Evolutionary conservation across 2,888 invertebrate genomes (phyloP).

Genomic region (Chrysolina haemoptera): DNA sequence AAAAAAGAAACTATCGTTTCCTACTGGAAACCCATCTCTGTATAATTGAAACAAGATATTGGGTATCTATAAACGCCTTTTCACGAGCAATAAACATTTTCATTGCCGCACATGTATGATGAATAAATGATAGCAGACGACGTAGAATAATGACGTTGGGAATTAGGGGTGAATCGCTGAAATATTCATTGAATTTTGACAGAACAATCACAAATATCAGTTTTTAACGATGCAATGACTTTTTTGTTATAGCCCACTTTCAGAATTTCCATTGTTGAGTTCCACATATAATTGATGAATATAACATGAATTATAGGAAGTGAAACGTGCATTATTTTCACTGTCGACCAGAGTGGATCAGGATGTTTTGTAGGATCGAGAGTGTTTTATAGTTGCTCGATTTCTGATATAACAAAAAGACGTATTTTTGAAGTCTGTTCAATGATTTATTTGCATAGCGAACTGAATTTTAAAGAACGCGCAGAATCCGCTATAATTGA

Average conservation of each 20-base stretch:
- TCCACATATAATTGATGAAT: not conserved
- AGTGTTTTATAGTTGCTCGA: too few species aligned
- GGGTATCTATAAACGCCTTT: constrained; percentile 51
- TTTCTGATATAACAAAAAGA: too few species aligned
- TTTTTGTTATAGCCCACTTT: not conserved
- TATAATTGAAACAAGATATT: constrained; percentile 49
- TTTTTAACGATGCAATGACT: not conserved
- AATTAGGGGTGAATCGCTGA: constrained; percentile 26
- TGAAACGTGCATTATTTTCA: not conserved
- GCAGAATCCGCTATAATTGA: too few species aligned
- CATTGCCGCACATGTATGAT: constrained; percentile 42
- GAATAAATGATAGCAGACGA: constrained; percentile 45
- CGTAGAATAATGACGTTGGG: constrained; percentile 36
- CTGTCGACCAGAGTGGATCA: too few species aligned
- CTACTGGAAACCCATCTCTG: constrained; percentile 39
- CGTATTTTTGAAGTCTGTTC: too few species aligned
- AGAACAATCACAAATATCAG: constrained; percentile 21
- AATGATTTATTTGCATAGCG: too few species aligned
- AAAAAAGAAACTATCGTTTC: not conserved
- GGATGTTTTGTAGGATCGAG: too few species aligned
- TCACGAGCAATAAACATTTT: constrained; percentile 49
- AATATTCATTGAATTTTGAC: constrained; percentile 25
- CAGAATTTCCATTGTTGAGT: not conserved
- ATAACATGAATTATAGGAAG: not conserved
- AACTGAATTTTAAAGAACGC: too few species aligned